Base-by-base conservation (phyloP, 2,888 invertebrate species). In the Aporophyla nigra region DNA sequence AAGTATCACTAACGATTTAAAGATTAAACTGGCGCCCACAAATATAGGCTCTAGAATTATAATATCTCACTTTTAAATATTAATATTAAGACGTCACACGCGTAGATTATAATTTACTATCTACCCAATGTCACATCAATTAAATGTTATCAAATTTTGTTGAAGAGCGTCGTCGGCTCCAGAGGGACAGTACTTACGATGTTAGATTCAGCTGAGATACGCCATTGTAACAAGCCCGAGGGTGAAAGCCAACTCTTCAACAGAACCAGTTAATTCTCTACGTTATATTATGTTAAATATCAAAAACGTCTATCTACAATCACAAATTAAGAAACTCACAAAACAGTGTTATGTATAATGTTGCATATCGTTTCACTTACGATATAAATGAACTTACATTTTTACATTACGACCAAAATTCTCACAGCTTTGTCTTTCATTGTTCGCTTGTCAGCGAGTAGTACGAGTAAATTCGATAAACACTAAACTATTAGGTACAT, bases 341-440 rank as follows among this genome's bases (percentile, higher is more conserved):
- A 90, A 91, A 92, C 86, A 91, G 87, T 86, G 80, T 87, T 88
- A 79, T 77, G 82, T 84, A 84, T 86, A 81, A 91, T 86, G 89
- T 89, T 91, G 91, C 89, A 93, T 90, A 93, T 91, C 86, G 90
- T 91, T 91, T 93, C 91, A 91, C 93, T 94, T 94, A 95, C 88
- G 90, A 93, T 93, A 93, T 90, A 93, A 95, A 95, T 93, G 93
- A 94, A 94, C 94, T 95, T 94, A 96, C 93, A 87, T 94, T 95
- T 95, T 94, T 96, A 96, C 95, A 96, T 93, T 96, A 96, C 90
- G 95, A 94, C 93, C 93, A 94, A 94, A 95, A 95, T 95, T 97
- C 96, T 97, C 96, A 97, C 96, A 96, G 95, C 95, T 96, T 96
- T 97, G 97, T 97, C 97, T 97, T 97, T 97, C 97, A 96, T 97